Evolutionary conservation across 2,113 vertebrate species (phyloP).

Genomic region (Globicephala melas): DNA sequence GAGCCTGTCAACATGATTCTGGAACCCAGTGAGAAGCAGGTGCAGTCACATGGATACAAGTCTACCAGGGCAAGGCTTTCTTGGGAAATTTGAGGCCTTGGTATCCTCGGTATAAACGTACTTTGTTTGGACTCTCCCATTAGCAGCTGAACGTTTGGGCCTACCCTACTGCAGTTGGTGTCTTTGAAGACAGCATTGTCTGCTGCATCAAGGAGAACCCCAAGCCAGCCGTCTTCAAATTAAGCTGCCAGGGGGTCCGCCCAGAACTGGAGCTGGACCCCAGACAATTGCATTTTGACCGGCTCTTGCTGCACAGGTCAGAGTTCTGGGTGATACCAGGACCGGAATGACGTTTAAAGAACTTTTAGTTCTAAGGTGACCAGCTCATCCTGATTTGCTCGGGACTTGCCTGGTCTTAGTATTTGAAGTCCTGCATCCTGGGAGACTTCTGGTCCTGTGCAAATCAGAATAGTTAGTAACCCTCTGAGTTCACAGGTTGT

Average conservation of each 20-base stretch:
- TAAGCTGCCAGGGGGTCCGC: conserved; percentile 89
- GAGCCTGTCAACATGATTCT: conserved; percentile 89
- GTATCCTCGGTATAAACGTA: not conserved
- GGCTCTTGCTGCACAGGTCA: conserved; percentile 89
- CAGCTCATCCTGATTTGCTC: not conserved
- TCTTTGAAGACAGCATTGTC: conserved; percentile 89
- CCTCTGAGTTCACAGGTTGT: not conserved
- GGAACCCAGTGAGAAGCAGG: conserved; percentile 87
- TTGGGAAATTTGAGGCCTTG: not conserved
- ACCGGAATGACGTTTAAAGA: not conserved
- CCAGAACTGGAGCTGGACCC: conserved; percentile 89
- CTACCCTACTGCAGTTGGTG: conserved; percentile 87
- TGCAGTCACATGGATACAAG: conserved; percentile 47
- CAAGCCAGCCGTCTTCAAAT: conserved; percentile 81
- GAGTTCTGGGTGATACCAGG: not conserved
- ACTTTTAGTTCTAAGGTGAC: not conserved
- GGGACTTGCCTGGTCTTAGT: not conserved
- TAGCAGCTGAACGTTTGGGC: conserved; percentile 91
- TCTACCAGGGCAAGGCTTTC: not conserved
- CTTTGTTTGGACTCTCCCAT: not conserved
- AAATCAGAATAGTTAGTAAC: not conserved
- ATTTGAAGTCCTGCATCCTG: not conserved
- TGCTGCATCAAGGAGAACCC: conserved; percentile 91
- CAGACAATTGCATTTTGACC: conserved; percentile 87
- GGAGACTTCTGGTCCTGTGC: not conserved